Evolutionary conservation across 2,888 invertebrate genomes (phyloP).

Genomic region (Plagodis dolabraria): DNA sequence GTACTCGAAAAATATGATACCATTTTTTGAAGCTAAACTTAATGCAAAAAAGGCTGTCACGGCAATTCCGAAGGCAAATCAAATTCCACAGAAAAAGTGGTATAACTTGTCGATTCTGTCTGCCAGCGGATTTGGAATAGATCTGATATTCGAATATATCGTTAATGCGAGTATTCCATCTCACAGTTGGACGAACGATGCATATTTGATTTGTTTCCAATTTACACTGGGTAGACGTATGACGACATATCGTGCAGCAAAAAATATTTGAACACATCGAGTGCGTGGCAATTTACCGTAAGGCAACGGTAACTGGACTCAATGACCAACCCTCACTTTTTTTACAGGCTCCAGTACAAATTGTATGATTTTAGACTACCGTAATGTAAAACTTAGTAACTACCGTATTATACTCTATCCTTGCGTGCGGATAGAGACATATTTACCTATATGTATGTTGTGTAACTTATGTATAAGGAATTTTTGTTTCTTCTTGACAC

Average conservation of each 20-base stretch:
- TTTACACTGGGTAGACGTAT: conserved; percentile 63
- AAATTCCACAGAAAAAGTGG: conserved; percentile 54
- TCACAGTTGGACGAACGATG: conserved; percentile 75
- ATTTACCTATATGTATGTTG: too few species aligned
- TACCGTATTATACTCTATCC: too few species aligned
- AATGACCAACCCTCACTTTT: neutral
- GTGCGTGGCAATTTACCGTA: conserved; percentile 18
- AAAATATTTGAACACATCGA: conserved; percentile 61
- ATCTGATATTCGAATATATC: conserved; percentile 63
- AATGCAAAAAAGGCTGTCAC: conserved; percentile 38
- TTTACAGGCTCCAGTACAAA: too few species aligned
- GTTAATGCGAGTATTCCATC: conserved; percentile 76
- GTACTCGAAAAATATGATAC: conserved; percentile 22
- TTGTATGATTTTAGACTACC: too few species aligned
- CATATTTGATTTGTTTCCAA: conserved; percentile 83
- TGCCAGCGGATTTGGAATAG: conserved; percentile 56
- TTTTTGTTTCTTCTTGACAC: too few species aligned
- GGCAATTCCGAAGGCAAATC: conserved; percentile 46
- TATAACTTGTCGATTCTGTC: conserved; percentile 57
- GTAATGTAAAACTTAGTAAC: too few species aligned
- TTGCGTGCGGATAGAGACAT: too few species aligned
- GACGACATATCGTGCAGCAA: conserved; percentile 52
- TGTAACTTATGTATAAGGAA: too few species aligned
- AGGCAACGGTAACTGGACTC: neutral
- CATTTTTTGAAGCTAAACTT: conserved; percentile 30